phyloP scores from a whole-genome alignment of 2,113 vertebrate species.

The Myotis yumanensis region DNA sequence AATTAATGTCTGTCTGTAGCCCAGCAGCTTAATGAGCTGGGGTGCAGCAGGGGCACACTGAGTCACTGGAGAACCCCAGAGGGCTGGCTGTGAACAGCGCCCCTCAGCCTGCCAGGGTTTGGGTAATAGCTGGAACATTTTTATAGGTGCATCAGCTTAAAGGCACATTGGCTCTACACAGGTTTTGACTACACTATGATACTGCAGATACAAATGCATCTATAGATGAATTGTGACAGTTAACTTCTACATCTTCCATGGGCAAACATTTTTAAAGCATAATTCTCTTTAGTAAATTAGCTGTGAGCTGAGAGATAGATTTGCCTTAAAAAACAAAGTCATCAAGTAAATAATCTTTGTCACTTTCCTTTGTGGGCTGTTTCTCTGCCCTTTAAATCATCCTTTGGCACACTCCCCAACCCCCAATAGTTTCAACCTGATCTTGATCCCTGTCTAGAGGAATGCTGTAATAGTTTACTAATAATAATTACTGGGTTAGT shows the following conservation, averaged over 20 bases:
- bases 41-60: slow-evolving; percentile 7
- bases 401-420: not conserved
- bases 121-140: slow-evolving; percentile 66
- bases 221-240: slow-evolving; percentile 45
- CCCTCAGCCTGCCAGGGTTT: slow-evolving; percentile 56
- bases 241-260: not conserved
- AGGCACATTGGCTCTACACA: slow-evolving; percentile 6
- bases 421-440: not conserved
- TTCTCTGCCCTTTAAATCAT: slow-evolving; percentile 26
- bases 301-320: not conserved
- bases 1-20: slow-evolving; percentile 59
- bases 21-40: slow-evolving; percentile 70
- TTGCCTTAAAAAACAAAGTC: slow-evolving; percentile 19
- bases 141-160: slow-evolving; percentile 58
- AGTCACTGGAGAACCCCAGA: slow-evolving; percentile 69
- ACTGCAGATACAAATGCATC: slow-evolving; percentile 48
- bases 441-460: not conserved
- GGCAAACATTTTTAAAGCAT: slow-evolving; percentile 28
- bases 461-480: slow-evolving; percentile 1
- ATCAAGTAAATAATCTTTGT: slow-evolving; percentile 23
- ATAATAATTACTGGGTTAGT: not conserved
- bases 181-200: slow-evolving; percentile 23
- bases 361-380: not conserved
- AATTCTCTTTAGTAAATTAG: slow-evolving; percentile 35
- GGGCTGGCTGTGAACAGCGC: slow-evolving; percentile 55